A percentile compares a stretch with the other conserved stretches of the same genome.
These are phyloP conservation scores for Eucera pruinosa DNA, from an alignment of 2,888 invertebrate genomes.

Conservation along the genomic window DNA sequence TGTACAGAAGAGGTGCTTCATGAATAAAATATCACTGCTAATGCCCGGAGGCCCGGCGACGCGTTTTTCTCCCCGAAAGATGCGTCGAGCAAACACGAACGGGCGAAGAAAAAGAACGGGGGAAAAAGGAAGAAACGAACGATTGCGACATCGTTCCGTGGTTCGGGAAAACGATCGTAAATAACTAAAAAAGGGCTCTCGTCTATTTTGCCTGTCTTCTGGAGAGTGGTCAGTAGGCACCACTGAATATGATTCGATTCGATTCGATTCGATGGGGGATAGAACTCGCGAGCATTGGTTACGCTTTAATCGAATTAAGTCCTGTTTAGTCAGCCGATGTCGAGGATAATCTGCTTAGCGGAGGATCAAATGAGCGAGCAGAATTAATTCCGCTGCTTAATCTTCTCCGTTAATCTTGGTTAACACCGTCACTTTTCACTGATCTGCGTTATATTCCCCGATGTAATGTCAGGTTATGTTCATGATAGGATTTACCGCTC, in stretches of 20 bases:
- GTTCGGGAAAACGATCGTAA: constrained; percentile 78
- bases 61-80: constrained; percentile 80
- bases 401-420: constrained; percentile 35
- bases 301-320: constrained; percentile 49
- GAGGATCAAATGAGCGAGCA: constrained; percentile 37
- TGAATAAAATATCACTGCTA: constrained; percentile 84
- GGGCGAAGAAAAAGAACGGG: constrained; percentile 72
- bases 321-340: constrained; percentile 28
- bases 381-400: constrained; percentile 42
- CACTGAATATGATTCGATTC: background rate
- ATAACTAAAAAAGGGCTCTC: constrained; percentile 67
- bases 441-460: constrained; percentile 5
- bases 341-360: constrained; percentile 45
- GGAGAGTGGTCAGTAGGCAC: constrained; percentile 19
- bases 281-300: constrained; percentile 28
- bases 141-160: constrained; percentile 75
- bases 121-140: constrained; percentile 69
- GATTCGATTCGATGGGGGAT: background rate
- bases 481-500: background rate
- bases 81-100: constrained; percentile 66
- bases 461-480: constrained; percentile 5
- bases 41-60: constrained; percentile 82
- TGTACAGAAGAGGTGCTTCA: constrained; percentile 81
- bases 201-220: constrained; percentile 9
- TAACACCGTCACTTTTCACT: constrained; percentile 12